Conservation (phyloP, 1,140 invertebrate species). For the Venturia canescens region DNA sequence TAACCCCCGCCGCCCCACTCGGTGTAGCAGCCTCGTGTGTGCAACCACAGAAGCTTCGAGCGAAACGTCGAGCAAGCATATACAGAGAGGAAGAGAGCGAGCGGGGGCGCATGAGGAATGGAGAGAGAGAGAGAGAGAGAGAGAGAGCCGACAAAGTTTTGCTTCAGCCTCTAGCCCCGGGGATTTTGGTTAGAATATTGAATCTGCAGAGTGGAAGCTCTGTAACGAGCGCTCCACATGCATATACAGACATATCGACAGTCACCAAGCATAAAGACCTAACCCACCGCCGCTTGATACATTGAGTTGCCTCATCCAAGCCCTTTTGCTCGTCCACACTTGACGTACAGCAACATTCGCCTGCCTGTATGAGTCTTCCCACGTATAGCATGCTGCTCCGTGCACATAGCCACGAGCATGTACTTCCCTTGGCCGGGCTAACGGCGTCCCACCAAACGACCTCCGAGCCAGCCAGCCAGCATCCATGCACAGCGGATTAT, state of each 20-base stretch:
- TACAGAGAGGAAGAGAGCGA: slow-evolving; percentile 7
- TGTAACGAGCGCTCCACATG: slow-evolving; percentile 70
- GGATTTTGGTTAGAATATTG: slow-evolving; percentile 78
- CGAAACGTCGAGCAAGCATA: slow-evolving; percentile 61
- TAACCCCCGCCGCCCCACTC: not conserved
- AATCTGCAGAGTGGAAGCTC: slow-evolving; percentile 73
- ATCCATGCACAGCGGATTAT: slow-evolving; percentile 55
- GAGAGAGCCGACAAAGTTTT: slow-evolving; percentile 69
- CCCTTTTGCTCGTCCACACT: not conserved
- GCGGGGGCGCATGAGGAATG: not conserved
- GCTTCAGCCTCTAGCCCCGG: slow-evolving; percentile 69
- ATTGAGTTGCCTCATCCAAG: not conserved
- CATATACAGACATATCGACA: slow-evolving; percentile 49
- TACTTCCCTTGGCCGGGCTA: slow-evolving; percentile 39
- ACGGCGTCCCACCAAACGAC: slow-evolving; percentile 44
- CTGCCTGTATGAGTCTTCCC: slow-evolving; percentile 15
- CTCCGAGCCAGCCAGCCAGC: slow-evolving; percentile 34
- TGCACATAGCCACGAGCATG: slow-evolving; percentile 22
- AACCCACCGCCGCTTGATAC: not conserved
- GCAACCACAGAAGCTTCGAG: slow-evolving; percentile 35
- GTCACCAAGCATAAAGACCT: slow-evolving; percentile 51
- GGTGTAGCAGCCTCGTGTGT: slow-evolving; percentile 9
- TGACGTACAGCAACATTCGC: not conserved
- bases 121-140: slow-evolving; percentile 8
- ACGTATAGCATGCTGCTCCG: not conserved